A percentile compares a stretch with the other conserved stretches of the same genome.
These are phyloP conservation scores for Augochlora pura DNA, from an alignment of 1,140 invertebrate species.

Conservation along the genomic window DNA sequence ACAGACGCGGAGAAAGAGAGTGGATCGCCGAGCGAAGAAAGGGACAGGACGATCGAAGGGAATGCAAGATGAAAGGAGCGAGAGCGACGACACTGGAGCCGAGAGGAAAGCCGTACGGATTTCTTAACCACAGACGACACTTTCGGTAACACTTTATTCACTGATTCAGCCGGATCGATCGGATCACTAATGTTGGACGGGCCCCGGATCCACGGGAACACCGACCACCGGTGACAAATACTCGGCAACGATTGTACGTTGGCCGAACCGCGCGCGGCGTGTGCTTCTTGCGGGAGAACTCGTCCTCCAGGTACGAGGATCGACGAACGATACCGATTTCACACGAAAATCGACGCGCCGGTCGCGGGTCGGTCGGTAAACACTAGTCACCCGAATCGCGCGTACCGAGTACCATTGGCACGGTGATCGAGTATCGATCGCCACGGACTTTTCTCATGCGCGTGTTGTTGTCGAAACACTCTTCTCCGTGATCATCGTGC, in stretches of 20 bases:
- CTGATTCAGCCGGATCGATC: constrained; percentile 11
- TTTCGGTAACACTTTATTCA: constrained; percentile 27
- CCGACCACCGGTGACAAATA: constrained; percentile 17
- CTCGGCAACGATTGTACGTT: neutral
- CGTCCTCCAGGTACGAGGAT: constrained; percentile 2
- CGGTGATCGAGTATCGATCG: constrained; percentile 37
- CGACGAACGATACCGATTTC: constrained; percentile 30
- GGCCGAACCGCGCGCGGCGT: no score
- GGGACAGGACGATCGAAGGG: constrained; percentile 46
- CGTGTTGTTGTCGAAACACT: constrained; percentile 16
- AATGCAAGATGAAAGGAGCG: constrained; percentile 42
- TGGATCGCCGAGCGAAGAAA: neutral
- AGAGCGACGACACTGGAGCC: constrained; percentile 15
- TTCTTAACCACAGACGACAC: constrained; percentile 11
- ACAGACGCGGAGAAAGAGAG: neutral
- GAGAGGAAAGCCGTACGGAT: constrained; percentile 8
- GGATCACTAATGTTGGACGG: neutral
- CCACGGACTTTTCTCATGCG: constrained; percentile 7
- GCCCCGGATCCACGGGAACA: neutral
- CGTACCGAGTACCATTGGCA: neutral
- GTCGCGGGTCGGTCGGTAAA: constrained; percentile 30
- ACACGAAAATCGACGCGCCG: constrained; percentile 22
- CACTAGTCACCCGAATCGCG: neutral
- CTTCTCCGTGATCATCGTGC: neutral
- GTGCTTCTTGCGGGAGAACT: neutral